Evolutionary conservation across 2,888 invertebrate species (phyloP), one percentile per base, ranked within the genome.

Genomic region (Drosophila borborema): DNA sequence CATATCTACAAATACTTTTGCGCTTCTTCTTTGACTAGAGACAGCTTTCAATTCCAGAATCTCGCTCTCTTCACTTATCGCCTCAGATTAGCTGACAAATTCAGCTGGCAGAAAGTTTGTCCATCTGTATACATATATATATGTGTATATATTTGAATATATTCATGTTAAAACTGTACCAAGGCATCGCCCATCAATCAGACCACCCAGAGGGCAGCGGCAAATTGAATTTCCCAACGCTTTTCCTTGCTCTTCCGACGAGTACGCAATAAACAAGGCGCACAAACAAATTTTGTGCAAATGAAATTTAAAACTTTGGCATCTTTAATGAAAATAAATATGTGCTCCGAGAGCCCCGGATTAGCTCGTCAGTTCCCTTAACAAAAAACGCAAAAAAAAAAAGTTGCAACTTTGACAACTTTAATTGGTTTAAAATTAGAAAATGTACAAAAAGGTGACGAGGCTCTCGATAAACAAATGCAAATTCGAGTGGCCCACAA

Each of bases 251-350:
- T 23, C 23, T 20, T 5, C 18, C 14, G 31, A 23, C 7, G 38
- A 38, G 59, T 48, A 48, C 38, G 49, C 49, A 62, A n/a, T 12
- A 38, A 55, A 55, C 55, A 55, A 64, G 14, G 46, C 54, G 7
- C 38, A 64, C 56, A 64, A 63, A 63, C 70, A 77, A 76, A 74
- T 77, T 74, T 72, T 71, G 67, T 53, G 74, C 72, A 86, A 88
- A 80, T 83, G 74, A 86, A 86, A 86, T 86, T 86, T 51, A 77
- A 81, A 88, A 86, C 86, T 86, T 86, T 83, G 86, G 72, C 88
- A 81, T 73, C 77, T 86, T 86, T 86, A 88, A 86, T 88, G 83
- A 83, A 86, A 88, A 86, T 86, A 88, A 88, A 88, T 86, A 77
- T 72, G 62, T 71, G 49, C 68, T 12, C 16, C 38, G 23, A 38